Evolutionary conservation across 2,113 vertebrate species (phyloP).

Genomic region (Platycercus adscitus): DNA sequence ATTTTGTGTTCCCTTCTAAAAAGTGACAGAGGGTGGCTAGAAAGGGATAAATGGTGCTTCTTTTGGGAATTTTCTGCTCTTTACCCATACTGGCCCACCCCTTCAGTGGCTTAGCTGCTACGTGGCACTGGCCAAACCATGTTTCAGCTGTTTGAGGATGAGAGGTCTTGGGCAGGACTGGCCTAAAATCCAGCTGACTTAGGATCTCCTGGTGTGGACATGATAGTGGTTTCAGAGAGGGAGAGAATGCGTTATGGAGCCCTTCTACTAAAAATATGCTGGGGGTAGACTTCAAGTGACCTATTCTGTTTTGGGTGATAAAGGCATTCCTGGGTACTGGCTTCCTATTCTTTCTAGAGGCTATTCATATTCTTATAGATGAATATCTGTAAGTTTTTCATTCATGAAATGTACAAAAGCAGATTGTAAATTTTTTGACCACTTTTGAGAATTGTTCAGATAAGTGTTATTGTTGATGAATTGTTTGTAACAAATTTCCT

Average conservation of each 20-base stretch:
- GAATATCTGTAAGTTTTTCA: not conserved
- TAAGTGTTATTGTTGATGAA: not conserved
- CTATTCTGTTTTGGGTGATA: not conserved
- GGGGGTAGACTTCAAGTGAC: not conserved
- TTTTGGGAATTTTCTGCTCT: not conserved
- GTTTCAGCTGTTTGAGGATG: fast-evolving
- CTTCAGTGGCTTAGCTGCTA: not conserved
- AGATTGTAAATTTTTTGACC: not conserved
- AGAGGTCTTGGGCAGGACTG: not conserved
- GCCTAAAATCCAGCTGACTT: not conserved
- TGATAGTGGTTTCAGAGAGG: not conserved
- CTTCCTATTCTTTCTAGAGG: not conserved
- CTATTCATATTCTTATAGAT: not conserved
- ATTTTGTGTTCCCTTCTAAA: not conserved
- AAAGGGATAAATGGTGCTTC: not conserved
- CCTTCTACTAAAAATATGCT: not conserved
- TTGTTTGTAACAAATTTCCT: not conserved
- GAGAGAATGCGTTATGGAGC: not conserved
- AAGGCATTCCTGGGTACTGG: not conserved
- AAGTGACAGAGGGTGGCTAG: not conserved
- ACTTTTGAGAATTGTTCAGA: not conserved
- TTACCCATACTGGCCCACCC: not conserved
- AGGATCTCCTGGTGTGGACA: not conserved
- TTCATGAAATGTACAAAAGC: not conserved
- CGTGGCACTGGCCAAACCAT: not conserved